Evolutionary conservation across 2,888 invertebrate species (phyloP), one percentile per base, ranked within the genome.

Genomic region (Epirrita christyi): DNA sequence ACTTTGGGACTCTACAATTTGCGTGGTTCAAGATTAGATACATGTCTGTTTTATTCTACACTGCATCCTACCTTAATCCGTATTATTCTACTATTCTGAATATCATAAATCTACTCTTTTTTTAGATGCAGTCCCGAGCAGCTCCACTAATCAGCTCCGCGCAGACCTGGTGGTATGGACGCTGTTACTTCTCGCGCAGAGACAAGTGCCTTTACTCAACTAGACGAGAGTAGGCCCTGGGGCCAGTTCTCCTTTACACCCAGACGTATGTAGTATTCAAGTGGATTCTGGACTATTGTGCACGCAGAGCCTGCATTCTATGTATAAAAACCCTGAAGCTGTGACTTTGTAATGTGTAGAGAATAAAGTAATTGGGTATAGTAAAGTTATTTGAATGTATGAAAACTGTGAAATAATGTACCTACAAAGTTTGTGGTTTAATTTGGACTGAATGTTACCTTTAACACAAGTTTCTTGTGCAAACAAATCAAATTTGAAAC

Each of bases 121-220:
- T 76, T 9, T 82, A 88, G 88, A 86, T 73, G 88, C 87, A 46
- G 85, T 82, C 6, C 76, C 85, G 0, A 80, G 78, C 66, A 80
- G 78, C 61, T 73, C 72, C 63, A 74, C 78, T n/a, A 61, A 66
- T 40, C 76, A 73, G 45, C 66, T 79, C 58, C 72, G 72, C 34
- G 55, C 73, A 36, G 78, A 82, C 46, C 60, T 80, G 15, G 64
- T 70, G 50, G 48, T 82, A 37, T 88, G 85, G 85, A 85, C 85
- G 71, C 77, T 86, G 36, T 64, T 82, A 27, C 63, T 84, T 29
- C 67, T 87, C 44, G 64, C 76, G 55, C 70, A 73, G 65, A 80
- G 72, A 78, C 76, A 79, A 83, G 89, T 88, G 88, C 88, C 88
- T 86, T 86, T 76, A 48, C 56, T 78, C 42, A 13, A 37, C 6